Percentiles rank a stretch among this genome's conserved stretches.
phyloP scores from a whole-genome alignment of 2,888 invertebrate genomes.

The Lapara coniferarum region DNA sequence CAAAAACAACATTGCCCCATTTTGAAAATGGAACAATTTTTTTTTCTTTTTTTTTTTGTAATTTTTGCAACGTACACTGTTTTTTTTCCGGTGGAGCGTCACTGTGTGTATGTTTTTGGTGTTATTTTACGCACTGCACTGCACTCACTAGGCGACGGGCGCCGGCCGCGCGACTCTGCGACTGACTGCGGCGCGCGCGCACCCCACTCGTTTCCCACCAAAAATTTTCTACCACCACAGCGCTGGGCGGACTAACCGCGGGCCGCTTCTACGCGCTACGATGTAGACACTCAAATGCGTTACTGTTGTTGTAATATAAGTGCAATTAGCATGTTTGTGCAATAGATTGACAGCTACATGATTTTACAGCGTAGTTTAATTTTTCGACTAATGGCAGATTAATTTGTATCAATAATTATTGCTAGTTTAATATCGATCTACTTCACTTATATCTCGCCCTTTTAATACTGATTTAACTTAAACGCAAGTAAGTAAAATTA shows the following conservation, averaged over 20 bases:
- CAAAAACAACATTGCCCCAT: slow-evolving; percentile 54
- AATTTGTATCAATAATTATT: too few relatives aligned
- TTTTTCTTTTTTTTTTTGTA: slow-evolving; percentile 48
- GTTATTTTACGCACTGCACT: slow-evolving; percentile 53
- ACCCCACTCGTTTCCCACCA: slow-evolving; percentile 82
- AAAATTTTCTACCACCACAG: slow-evolving; percentile 79
- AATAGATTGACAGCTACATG: not conserved
- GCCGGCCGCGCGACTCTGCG: slow-evolving; percentile 69
- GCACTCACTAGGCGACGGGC: slow-evolving; percentile 65
- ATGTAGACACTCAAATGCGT: not conserved
- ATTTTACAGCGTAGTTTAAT: too few relatives aligned
- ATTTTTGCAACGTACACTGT: slow-evolving; percentile 71
- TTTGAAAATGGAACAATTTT: slow-evolving; percentile 52
- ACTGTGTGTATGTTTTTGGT: slow-evolving; percentile 55
- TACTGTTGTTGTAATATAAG: not conserved
- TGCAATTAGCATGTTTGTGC: not conserved
- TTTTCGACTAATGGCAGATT: too few relatives aligned
- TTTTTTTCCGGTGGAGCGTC: slow-evolving; percentile 55
- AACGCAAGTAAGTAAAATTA: too few relatives aligned
- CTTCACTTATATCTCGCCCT: too few relatives aligned
- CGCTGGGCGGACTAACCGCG: slow-evolving; percentile 62
- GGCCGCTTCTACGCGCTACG: slow-evolving; percentile 53
- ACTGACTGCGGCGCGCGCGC: slow-evolving; percentile 78
- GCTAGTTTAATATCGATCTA: too few relatives aligned
- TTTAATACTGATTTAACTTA: too few relatives aligned